Evolutionary conservation across 2,888 invertebrate species (phyloP).

Genomic region (Torymus auratus): DNA sequence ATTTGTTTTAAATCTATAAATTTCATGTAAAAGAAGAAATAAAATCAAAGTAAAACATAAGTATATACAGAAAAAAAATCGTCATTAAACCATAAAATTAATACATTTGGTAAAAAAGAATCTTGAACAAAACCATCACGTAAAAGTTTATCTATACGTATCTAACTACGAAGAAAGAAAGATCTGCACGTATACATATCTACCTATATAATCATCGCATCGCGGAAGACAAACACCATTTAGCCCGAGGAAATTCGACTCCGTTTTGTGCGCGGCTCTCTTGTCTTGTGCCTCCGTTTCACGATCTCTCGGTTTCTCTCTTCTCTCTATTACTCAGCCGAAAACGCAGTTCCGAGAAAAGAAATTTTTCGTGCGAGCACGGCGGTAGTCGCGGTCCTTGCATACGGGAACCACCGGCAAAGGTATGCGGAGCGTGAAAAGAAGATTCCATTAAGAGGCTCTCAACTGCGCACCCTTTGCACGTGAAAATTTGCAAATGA

Average conservation of each 20-base stretch:
- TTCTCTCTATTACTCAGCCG: constrained; percentile 43
- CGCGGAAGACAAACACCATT: constrained; percentile 29
- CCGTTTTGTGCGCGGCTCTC: constrained; percentile 37
- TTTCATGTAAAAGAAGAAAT: too few relatives aligned
- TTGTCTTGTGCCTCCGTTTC: constrained; percentile 37
- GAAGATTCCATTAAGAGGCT: constrained; percentile 63
- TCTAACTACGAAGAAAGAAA: too few relatives aligned
- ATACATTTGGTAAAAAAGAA: too few relatives aligned
- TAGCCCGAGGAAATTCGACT: constrained; percentile 55
- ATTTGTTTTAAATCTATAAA: too few relatives aligned
- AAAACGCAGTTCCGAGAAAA: constrained; percentile 63
- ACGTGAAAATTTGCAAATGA: constrained; percentile 25
- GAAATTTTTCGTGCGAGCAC: constrained; percentile 60
- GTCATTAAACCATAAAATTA: too few relatives aligned
- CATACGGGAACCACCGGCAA: background rate
- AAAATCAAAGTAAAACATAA: too few relatives aligned
- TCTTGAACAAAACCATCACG: too few relatives aligned
- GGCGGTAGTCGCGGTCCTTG: background rate
- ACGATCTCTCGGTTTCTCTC: constrained; percentile 34
- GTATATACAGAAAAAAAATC: too few relatives aligned
- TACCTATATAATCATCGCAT: too few relatives aligned
- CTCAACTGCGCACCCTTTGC: constrained; percentile 56
- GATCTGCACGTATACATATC: too few relatives aligned
- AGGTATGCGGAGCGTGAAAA: constrained; percentile 53
- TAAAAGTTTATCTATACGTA: too few relatives aligned